A percentile compares a stretch with the other conserved stretches of the same genome.
Conservation (phyloP, 2,797 vertebrate genomes). For the Epinephelus coioides region DNA sequence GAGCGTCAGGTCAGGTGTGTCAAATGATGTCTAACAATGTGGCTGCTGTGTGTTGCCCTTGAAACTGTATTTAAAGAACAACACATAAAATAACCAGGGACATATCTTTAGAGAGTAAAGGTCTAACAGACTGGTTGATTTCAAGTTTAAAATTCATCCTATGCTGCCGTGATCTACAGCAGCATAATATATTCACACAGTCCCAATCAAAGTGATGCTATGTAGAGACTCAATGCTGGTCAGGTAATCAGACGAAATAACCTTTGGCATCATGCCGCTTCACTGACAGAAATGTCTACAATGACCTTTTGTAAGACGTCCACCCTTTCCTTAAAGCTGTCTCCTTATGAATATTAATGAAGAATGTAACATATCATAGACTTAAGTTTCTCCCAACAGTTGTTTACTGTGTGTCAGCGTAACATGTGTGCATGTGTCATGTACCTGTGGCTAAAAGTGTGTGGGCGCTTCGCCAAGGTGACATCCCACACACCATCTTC, state of each 20-base stretch:
- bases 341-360: constrained; percentile 50
- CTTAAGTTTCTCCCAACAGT: neutral
- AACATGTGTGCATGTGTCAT: constrained; percentile 11
- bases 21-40: neutral
- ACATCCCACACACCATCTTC: neutral
- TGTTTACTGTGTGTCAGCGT: constrained; percentile 16
- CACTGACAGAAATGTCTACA: constrained; percentile 1
- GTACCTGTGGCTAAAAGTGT: constrained; percentile 6
- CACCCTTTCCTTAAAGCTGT: neutral
- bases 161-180: neutral
- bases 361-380: neutral
- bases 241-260: constrained; percentile 9
- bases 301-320: constrained; percentile 12
- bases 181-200: neutral
- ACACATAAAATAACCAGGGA: neutral
- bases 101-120: neutral
- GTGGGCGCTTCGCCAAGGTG: constrained; percentile 39
- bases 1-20: neutral
- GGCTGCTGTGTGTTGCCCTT: neutral
- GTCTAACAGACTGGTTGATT: neutral
- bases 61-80: neutral
- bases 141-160: neutral
- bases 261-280: neutral
- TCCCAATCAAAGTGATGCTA: neutral
- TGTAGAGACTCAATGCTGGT: neutral